Evolutionary conservation across 2,888 invertebrate genomes (phyloP).

Genomic region (Resseliella maxima): DNA sequence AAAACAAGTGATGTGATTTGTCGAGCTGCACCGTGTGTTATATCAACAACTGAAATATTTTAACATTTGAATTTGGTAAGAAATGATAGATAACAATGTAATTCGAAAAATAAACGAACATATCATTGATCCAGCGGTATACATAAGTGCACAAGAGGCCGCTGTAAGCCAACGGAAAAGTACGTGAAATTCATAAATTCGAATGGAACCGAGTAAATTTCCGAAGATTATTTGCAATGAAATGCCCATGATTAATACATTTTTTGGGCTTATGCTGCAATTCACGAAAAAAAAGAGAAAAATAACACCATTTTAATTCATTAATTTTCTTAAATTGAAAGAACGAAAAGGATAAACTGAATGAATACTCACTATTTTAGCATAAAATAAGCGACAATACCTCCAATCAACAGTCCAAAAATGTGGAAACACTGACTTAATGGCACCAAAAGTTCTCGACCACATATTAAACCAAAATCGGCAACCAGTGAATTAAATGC

Average conservation of each 20-base stretch:
- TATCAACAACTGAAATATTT: constrained; percentile 66
- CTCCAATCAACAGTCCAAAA: constrained; percentile 66
- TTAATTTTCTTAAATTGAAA: too few relatives aligned
- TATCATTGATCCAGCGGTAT: too few relatives aligned
- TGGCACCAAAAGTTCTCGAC: constrained; percentile 65
- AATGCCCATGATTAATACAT: constrained; percentile 66
- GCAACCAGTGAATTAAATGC: constrained; percentile 64
- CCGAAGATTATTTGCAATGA: constrained; percentile 67
- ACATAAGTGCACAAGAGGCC: too few relatives aligned
- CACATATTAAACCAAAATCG: constrained; percentile 68
- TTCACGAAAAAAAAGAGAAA: too few relatives aligned
- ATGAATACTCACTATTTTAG: constrained; percentile 63
- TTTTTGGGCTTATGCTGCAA: constrained; percentile 67
- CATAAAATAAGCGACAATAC: constrained; percentile 63
- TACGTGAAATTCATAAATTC: constrained; percentile 67
- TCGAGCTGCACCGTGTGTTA: constrained; percentile 67
- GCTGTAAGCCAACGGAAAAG: constrained; percentile 68
- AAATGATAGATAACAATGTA: not conserved
- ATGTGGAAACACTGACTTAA: constrained; percentile 68
- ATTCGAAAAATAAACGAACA: not conserved
- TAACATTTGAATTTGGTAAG: not conserved
- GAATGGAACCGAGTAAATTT: constrained; percentile 67
- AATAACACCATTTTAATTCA: too few relatives aligned
- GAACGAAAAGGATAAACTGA: too few relatives aligned
- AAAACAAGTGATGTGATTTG: too few relatives aligned